Evolutionary conservation across 2,888 invertebrate genomes (phyloP), one percentile per base, ranked within the genome.

Genomic region (Seira musarum): DNA sequence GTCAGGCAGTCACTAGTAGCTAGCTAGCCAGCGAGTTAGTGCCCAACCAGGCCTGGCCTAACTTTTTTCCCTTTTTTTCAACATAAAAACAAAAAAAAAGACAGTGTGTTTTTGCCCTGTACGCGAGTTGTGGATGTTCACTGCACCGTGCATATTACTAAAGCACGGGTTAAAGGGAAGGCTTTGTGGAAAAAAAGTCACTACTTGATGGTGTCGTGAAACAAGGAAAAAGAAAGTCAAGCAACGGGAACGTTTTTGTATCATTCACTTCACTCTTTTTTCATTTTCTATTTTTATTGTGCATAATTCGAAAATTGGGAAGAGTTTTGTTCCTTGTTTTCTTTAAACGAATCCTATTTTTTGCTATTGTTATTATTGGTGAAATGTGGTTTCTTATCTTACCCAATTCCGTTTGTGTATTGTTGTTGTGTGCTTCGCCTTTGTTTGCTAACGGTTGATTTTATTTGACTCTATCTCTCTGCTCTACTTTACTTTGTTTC

Each of bases 1-100:
- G 78, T 71, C 78, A 78, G 72, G 57, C 60, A 57, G 67, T 78
- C 77, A 70, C 67, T 77, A 71, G 78, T 72, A 78, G 78, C 72
- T 77, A 71, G 77, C 75, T 65, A 76, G 76, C 64, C 76, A 69
- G 75, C 61, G 69, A 49, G 65, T 25, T 69, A 64, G 65, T 35
- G 76, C 69, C 76, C n/a, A n/a, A n/a, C n/a, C n/a, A 69, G 68
- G 68, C 74, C 60, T 57, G 73, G 69, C 69, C 69, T 76, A 73
- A 69, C 68, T 73, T 66, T 73, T 53, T 15, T 40, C 13, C 13
- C 13, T 40, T 40, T 6, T 40, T 8, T 40, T 40, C 13, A 13
- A 13, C 6, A 40, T 6, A 13, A 8, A 40, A 40, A 40, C 6
- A 13, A 6, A 40, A 40, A 40, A 40, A 13, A 40, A 13, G 40